Base-by-base conservation (phyloP, 2,113 vertebrate species). In the Epinephelus cyanopodus region DNA sequence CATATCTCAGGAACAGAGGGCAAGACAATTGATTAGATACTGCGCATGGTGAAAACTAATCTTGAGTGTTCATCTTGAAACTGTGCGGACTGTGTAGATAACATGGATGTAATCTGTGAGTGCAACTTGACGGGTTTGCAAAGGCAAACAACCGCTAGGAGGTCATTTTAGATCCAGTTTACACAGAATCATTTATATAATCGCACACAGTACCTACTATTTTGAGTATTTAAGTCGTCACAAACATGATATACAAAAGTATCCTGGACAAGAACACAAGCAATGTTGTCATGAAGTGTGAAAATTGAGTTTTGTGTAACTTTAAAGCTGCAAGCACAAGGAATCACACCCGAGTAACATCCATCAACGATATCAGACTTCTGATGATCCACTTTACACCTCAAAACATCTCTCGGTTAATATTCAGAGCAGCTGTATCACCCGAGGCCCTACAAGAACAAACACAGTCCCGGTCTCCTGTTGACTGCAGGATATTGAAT, bases 381-480 rank as follows among this genome's bases (percentile, higher is more conserved):
- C 21, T 81, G 48, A 83, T 67, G 21, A 65, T 57, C 14, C 23
- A 74, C 54, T 54, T 21, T n/a, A 74, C n/a, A 48, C 42, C 53
- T 77, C 58, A 77, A 84, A 57, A 78, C 10, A 53, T 62, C 62
- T 78, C 63, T 60, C 62, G 14, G 72, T 88, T 89, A 47, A 87
- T 85, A 88, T 90, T 1, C 67, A 78, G 73, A 87, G 84, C 86
- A 94, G 91, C 89, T 92, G 90, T 61, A 88, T 82, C 27, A 81
- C 90, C 89, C 13, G 66, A 88, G 87, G 92, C 80, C 62, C 70
- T 17, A 82, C 91, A 90, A 87, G 90, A 86, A 89, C 75, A 88
- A 91, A 92, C 91, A 88, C 19, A 67, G 47, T 33, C 83, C 77
- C 18, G 5, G 64, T 81, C 81, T 87, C 57, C 76, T 83, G 69